These are phyloP conservation scores for Caenorhabditis virilis DNA, from an alignment of 2,888 invertebrate species.

Conservation along the genomic window DNA sequence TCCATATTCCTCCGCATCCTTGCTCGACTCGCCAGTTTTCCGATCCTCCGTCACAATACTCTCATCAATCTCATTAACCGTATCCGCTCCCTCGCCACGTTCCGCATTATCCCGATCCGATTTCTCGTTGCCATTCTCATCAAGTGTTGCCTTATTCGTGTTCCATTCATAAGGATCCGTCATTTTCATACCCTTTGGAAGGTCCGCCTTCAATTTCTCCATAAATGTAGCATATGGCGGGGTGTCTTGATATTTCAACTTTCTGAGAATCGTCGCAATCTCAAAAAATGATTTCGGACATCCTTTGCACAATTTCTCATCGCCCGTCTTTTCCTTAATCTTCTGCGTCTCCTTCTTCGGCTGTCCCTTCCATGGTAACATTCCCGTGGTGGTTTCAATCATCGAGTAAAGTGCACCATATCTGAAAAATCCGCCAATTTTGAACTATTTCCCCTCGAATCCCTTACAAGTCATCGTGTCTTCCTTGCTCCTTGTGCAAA, in stretches of 20 bases:
- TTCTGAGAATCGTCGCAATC: conserved; percentile 41
- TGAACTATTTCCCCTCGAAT: not conserved
- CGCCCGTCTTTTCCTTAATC: conserved; percentile 50
- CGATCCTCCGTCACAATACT: conserved; percentile 45
- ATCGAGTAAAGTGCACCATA: conserved; percentile 48
- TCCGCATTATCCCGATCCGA: conserved; percentile 49
- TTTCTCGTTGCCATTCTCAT: conserved; percentile 44
- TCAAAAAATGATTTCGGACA: conserved; percentile 53
- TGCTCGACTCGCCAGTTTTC: conserved; percentile 29
- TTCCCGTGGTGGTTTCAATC: conserved; percentile 55
- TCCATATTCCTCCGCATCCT: conserved; percentile 45
- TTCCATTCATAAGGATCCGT: conserved; percentile 63
- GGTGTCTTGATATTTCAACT: conserved; percentile 48
- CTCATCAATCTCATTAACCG: conserved; percentile 51
- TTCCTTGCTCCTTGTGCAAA: conserved; percentile 95
- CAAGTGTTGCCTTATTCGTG: conserved; percentile 5
- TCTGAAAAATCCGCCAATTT: conserved; percentile 1
- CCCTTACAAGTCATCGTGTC: conserved; percentile 88
- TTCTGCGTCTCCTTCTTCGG: conserved; percentile 50
- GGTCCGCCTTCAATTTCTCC: conserved; percentile 43
- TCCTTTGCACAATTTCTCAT: conserved; percentile 40
- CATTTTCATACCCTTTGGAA: conserved; percentile 46
- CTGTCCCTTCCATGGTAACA: conserved; percentile 61
- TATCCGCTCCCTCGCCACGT: conserved; percentile 29
- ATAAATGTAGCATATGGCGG: conserved; percentile 49